Base-by-base conservation (phyloP, 2,113 vertebrate species). In the Stomatorhinus ivindoensis region DNA sequence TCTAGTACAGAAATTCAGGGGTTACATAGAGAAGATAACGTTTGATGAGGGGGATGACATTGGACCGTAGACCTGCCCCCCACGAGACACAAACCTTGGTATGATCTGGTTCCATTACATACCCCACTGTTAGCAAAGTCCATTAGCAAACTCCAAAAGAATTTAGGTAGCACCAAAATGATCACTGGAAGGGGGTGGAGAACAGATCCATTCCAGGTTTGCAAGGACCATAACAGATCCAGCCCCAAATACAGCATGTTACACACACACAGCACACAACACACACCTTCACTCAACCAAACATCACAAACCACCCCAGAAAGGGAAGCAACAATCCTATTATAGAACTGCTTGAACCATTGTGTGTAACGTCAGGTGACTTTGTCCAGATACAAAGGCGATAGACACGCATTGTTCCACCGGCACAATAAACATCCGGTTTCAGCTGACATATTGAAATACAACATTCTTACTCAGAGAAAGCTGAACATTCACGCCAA, bases 321-420 rank as follows among this genome's bases (percentile, higher is more conserved):
- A 27, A 89, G 35, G 50, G 50, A 91, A 76, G 89, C 46, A 80
- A 86, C 91, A 86, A 93, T 91, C 90, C 47, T 90, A 88, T 93
- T 91, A 91, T 91, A 90, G 90, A 42, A 76, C 89, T 88, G 69
- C 89, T 91, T 90, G 90, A 89, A 76, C 91, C 87, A 90, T 91
- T 91, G 91, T 93, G 92, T 90, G 91, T 93, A 89, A 93, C 89
- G 90, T 94, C 89, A 89, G 88, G 31, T 82, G 73, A 35, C 69
- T 89, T n/a, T 73, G 90, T 90, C 90, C 91, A 80, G 91, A 91
- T 90, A 91, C 53, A 90, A 89, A 90, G 89, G 90, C 90, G 91
- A 89, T 69, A 91, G 88, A 35, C 89, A 73, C 89, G 48, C 35
- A 48, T 89, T 82, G 11, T 80, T 51, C 88, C 69, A 58, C 17